phyloP scores from a whole-genome alignment of 1,140 invertebrate species.

The Varroa destructor region DNA sequence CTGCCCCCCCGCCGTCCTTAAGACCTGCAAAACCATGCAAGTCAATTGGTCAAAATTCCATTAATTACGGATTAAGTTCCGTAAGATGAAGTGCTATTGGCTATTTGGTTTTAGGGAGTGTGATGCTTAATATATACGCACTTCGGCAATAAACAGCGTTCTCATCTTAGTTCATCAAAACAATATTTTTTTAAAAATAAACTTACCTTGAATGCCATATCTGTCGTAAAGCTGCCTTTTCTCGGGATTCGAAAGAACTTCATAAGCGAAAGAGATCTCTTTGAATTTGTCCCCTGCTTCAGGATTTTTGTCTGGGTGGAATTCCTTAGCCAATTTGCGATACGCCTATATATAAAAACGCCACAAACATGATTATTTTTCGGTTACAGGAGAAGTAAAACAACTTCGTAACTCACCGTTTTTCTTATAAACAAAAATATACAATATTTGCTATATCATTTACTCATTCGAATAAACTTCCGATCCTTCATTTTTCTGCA shows the following conservation, averaged over 20 bases:
- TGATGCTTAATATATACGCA: background rate
- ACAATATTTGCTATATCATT: no score
- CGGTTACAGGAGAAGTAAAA: background rate
- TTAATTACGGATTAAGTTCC: background rate
- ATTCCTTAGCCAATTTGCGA: slow-evolving; percentile 68
- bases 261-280: slow-evolving; percentile 74
- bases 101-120: no score
- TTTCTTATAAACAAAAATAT: no score
- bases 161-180: background rate
- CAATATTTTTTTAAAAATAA: background rate
- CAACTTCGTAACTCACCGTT: slow-evolving; percentile 1
- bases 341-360: slow-evolving; percentile 51
- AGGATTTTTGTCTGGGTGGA: slow-evolving; percentile 73
- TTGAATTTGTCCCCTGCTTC: slow-evolving; percentile 61
- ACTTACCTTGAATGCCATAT: slow-evolving; percentile 56
- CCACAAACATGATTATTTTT: background rate
- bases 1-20: slow-evolving; percentile 42
- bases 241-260: slow-evolving; percentile 54
- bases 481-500: no score
- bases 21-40: slow-evolving; percentile 11
- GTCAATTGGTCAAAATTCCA: background rate
- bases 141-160: background rate
- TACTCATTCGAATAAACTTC: no score
- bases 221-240: slow-evolving; percentile 56
- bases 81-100: background rate